Base-by-base conservation (phyloP, 2,888 invertebrate genomes). In the Endotricha flammealis region DNA sequence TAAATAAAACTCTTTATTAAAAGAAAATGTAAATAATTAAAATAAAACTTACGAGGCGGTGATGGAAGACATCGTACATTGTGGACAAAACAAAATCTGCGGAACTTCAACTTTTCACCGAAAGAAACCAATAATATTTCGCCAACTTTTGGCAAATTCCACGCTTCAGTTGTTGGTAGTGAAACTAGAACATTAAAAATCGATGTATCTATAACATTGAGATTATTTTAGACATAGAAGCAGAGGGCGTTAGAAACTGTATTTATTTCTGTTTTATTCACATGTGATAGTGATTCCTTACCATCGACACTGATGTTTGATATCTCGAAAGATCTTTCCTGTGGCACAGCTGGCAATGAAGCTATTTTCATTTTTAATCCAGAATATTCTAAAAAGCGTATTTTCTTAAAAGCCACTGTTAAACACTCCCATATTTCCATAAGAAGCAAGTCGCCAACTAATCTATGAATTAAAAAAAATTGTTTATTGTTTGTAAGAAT, bases 371-470 rank as follows among this genome's bases (percentile, higher is more conserved):
- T 70, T 48, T 66, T 53, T 6, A 79, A 41, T 5, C 43, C 50
- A 32, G 37, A 41, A 8, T 42, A 54, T 44, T 68, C n/a, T n/a
- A n/a, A 61, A 32, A 50, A 58, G 2, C 57, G 50, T 12, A 53
- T 56, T 45, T 68, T 74, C 51, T 52, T 60, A 46, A 73, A 70
- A 0, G 73, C 75, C 47, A 80, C 63, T 4, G 82, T 64, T 40
- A 88, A 49, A 42, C 70, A 77, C 53, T 88, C 87, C 92, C 92
- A 92, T 28, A 90, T 85, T 64, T 92, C 91, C 63, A 90, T 77
- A 4, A 91, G 64, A 28, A 91, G 68, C 33, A 91, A 65, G 31
- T 91, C 90, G 10, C 87, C 81, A 32, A 90, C 74, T 27, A 88
- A 69, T 32, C 87, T 85, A 48, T 64, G n/a, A n/a, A n/a, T n/a